Evolutionary conservation across 2,888 invertebrate species (phyloP), one percentile per base, ranked within the genome.

Genomic region (Eristalis pertinax): DNA sequence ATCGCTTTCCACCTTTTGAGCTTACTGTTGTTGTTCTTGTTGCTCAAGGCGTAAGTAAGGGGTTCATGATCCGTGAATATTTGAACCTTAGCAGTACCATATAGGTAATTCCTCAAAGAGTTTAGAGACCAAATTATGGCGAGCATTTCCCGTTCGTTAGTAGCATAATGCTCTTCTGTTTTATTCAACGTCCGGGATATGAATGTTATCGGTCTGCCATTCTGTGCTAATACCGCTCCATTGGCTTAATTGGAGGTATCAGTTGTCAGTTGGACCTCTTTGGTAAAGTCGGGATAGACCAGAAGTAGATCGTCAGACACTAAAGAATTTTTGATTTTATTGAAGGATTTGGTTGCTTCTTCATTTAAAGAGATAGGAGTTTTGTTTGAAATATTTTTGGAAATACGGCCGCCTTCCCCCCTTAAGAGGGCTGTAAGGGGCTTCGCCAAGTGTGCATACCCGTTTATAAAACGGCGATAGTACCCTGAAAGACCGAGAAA

Each of bases 401-500:
- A 77, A 10, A 73, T 38, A 24, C 79, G 68, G 32, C 74, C 74
- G 19, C 64, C 76, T 69, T 84, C 79, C 72, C 88, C 83, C 60
- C 78, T 85, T 63, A 88, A 69, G 19, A 89, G 78, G 56, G 79
- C 63, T 60, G 87, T 87, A 38, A 89, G 87, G 41, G 73, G 89
- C 72, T 87, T 83, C 13, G 76, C 82, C 56, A 88, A 38, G 69
- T 83, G 64, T 10, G 88, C 83, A 41, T 88, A 78, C 1, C 63
- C 85, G 15, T 69, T 77, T 24, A 88, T 79, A 63, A 84, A 88
- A 15, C 70, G 75, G 10, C 84, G 78, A 75, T 83, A 88, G 56
- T 88, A 83, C n/a, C 83, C 84, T 56, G 88, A 84, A 19, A 89
- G 22, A 4, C 87, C 88, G 10, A 83, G 62, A 41, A 89, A 84